phyloP scores from a whole-genome alignment of 2,797 vertebrate genomes.

The Sebastes iracundus region DNA sequence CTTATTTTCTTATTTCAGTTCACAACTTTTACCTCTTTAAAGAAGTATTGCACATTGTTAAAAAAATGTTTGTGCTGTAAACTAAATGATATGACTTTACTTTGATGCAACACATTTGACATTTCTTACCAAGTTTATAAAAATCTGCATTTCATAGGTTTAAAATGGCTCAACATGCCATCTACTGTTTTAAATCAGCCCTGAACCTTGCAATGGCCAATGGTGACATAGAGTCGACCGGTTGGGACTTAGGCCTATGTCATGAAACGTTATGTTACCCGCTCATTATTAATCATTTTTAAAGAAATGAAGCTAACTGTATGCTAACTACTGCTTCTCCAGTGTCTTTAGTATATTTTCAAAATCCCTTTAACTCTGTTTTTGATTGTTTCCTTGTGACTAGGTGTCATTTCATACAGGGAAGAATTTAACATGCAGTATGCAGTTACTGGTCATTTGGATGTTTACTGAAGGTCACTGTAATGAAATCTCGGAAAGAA shows the following conservation, averaged over 20 bases:
- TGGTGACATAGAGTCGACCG: too few relatives aligned
- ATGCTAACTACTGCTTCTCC: rapidly evolving
- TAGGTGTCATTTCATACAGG: not conserved
- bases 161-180: too few relatives aligned
- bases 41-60: too few relatives aligned
- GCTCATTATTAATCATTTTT: not conserved
- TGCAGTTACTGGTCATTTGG: not conserved
- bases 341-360: not conserved
- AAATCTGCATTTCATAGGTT: too few relatives aligned
- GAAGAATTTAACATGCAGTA: not conserved
- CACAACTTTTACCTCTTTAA: not conserved
- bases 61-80: too few relatives aligned
- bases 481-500: not conserved
- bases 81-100: too few relatives aligned
- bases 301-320: not conserved
- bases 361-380: not conserved
- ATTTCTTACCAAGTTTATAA: too few relatives aligned
- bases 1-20: not conserved
- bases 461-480: not conserved
- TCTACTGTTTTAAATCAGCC: too few relatives aligned
- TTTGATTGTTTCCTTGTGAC: not conserved
- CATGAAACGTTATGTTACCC: too few relatives aligned
- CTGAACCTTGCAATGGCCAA: too few relatives aligned
- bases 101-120: too few relatives aligned
- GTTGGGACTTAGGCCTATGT: too few relatives aligned